phyloP scores from a whole-genome alignment of 30 jellyfish, hydroid and myxozoan species.

The Aurelia sp. region DNA sequence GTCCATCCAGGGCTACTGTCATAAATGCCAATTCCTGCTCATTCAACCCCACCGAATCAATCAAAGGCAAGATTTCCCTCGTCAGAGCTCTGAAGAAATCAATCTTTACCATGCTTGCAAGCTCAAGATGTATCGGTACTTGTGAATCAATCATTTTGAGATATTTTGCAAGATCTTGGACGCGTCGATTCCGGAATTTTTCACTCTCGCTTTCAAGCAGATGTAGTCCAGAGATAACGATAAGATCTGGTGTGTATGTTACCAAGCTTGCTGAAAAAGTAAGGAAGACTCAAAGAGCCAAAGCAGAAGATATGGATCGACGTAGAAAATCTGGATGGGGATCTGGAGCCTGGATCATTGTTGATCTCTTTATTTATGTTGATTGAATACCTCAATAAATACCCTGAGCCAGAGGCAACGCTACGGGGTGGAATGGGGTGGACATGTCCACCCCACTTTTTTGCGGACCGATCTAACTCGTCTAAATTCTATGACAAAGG shows the following conservation, averaged over 20 bases:
- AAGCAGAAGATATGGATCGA: no score
- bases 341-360: no score
- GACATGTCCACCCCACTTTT: no score
- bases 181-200: conserved; percentile 30
- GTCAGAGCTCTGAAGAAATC: conserved; percentile 52
- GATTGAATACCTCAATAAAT: no score
- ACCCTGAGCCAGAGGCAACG: no score
- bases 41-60: conserved; percentile 87
- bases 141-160: conserved; percentile 21
- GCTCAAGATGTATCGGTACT: conserved; percentile 81
- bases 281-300: not conserved
- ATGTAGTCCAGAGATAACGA: conserved; percentile 90
- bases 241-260: conserved; percentile 73
- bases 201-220: conserved; percentile 74
- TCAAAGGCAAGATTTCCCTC: conserved; percentile 65
- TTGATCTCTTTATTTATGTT: no score
- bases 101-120: conserved; percentile 82
- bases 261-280: conserved; percentile 59
- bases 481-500: no score
- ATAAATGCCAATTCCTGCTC: conserved; percentile 88
- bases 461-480: no score
- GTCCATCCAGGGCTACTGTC: conserved; percentile 79
- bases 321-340: no score
- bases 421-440: no score
- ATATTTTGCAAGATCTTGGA: conserved; percentile 56